Evolutionary conservation across 2,888 invertebrate species (phyloP).

Genomic region (Drosophila kanekoi): DNA sequence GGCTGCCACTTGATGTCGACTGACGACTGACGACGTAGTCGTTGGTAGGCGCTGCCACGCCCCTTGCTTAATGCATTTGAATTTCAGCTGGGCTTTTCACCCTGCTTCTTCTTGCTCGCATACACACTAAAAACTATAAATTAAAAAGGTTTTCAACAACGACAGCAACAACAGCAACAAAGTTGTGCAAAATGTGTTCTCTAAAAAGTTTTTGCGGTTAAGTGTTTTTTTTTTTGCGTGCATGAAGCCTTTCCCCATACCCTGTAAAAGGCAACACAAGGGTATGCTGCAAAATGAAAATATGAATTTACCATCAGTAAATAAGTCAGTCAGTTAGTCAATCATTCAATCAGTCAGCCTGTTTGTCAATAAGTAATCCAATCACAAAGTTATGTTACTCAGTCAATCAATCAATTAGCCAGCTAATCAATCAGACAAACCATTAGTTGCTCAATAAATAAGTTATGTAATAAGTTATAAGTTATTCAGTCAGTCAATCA

Average conservation of each 20-base stretch:
- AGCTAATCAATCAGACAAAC: no score
- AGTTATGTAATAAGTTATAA: no score
- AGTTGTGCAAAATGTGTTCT: conserved; percentile 51
- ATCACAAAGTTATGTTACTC: no score
- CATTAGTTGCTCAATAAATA: no score
- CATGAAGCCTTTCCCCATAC: conserved; percentile 12
- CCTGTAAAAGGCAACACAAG: conserved; percentile 11
- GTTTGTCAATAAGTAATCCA: background rate
- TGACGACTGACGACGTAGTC: background rate
- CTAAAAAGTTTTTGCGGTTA: conserved; percentile 41
- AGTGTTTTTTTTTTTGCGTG: conserved; percentile 11
- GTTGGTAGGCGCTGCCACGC: conserved; percentile 24
- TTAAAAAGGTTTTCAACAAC: conserved; percentile 57
- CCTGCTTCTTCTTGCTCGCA: conserved; percentile 12
- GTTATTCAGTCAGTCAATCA: background rate
- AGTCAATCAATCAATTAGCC: background rate
- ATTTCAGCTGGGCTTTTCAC: conserved; percentile 54
- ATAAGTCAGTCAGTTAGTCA: background rate
- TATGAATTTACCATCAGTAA: background rate
- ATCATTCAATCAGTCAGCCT: no score
- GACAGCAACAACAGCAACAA: conserved; percentile 23
- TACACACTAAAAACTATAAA: conserved; percentile 59
- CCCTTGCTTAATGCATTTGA: conserved; percentile 65
- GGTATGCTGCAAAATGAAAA: background rate
- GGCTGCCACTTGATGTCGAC: conserved; percentile 63